Evolutionary conservation across 2,888 invertebrate species (phyloP), one percentile per base, ranked within the genome.

Genomic region (Euplexia lucipara): DNA sequence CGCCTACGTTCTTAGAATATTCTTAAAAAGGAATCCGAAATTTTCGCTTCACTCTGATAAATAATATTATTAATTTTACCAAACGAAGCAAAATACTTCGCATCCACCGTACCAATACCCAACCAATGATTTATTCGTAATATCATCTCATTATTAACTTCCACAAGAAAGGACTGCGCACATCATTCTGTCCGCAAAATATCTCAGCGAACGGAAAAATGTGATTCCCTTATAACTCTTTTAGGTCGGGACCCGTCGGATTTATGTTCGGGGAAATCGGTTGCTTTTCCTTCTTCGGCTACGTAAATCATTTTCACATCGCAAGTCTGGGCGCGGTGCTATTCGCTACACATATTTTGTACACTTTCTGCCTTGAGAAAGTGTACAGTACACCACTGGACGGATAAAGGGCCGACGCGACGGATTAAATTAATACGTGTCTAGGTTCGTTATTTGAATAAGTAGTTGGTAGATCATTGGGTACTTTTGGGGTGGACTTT

Each of bases 291-390:
- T 84, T 89, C 86, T 91, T 89, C 84, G 65, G 83, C 88, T 88
- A 88, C 90, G 88, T 93, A 91, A 92, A 93, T 93, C 91, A 92
- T 93, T 92, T 92, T 90, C 90, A 89, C 90, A 84, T 90, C 75
- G 73, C 71, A 62, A 65, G 63, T 9, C 56, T 61, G 68, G 75
- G 77, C 75, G 70, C 73, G 77, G 73, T 70, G 45, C 49, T 64
- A 62, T 74, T 82, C 75, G 81, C 78, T 81, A 79, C 78, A 81
- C 79, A 81, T 82, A 80, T 84, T 86, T 84, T 62, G 85, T 86
- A 83, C 83, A 86, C 78, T 83, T 80, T 74, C 79, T 78, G 80
- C 69, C 79, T n/a, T 66, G 79, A 78, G 85, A 86, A 87, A 83
- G 81, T 83, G 75, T 68, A 74, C 83, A 81, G 69, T 79, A 76